Evolutionary conservation across 2,113 vertebrate genomes (phyloP).

Genomic region (Alaudala cheleensis): DNA sequence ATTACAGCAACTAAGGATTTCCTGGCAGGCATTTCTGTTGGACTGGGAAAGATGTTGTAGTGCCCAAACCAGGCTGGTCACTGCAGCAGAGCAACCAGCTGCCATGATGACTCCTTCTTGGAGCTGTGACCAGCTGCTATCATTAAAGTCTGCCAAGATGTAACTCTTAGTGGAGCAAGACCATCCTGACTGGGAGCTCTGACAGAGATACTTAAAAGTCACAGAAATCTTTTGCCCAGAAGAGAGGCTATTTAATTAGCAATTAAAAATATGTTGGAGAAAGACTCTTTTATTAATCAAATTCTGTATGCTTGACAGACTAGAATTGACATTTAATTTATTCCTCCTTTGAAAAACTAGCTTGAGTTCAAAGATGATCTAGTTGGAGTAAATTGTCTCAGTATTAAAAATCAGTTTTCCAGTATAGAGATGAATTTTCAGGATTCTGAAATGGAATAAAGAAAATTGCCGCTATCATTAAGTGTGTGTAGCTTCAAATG

Average conservation of each 20-base stretch:
- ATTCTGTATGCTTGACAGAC: background rate
- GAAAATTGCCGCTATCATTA: background rate
- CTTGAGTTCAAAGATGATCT: background rate
- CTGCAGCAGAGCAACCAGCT: background rate
- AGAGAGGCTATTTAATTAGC: background rate
- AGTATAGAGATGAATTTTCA: background rate
- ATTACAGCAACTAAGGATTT: background rate
- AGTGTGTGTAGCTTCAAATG: background rate
- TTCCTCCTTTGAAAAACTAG: background rate
- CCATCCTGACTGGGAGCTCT: background rate
- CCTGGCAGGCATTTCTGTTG: background rate
- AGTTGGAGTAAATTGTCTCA: background rate
- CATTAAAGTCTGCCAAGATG: background rate
- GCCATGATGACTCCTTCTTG: accelerated
- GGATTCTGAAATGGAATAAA: background rate
- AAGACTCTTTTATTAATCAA: background rate
- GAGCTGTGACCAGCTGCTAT: background rate
- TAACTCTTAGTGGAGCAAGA: background rate
- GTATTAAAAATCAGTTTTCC: background rate
- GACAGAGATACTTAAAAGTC: background rate
- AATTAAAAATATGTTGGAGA: background rate
- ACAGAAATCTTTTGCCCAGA: background rate
- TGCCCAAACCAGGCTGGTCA: background rate
- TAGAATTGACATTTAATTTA: background rate
- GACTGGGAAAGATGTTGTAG: background rate